Conservation (phyloP, 1,140 invertebrate species). For the Andrena cerasifolii region DNA sequence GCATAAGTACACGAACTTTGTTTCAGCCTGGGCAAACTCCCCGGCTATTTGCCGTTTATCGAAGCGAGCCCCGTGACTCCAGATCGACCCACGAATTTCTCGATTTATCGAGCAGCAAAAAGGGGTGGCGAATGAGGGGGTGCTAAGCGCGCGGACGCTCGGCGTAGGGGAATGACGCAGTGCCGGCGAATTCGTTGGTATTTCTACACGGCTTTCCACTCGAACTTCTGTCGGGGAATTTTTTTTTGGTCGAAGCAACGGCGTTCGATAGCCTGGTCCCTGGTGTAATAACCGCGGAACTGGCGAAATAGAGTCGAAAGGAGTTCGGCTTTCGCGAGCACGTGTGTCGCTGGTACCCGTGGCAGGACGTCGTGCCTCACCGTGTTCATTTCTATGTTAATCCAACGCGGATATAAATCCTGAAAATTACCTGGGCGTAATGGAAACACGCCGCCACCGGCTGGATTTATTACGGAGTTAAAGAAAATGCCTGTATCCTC, state of each 20-base stretch:
- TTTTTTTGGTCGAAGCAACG: conserved; percentile 3
- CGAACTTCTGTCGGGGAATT: conserved; percentile 30
- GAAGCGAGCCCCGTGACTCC: not conserved
- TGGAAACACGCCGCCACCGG: not conserved
- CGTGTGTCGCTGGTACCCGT: no score
- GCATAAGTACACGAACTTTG: conserved; percentile 52
- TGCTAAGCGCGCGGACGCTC: not conserved
- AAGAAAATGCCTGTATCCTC: not conserved
- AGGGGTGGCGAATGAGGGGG: not conserved
- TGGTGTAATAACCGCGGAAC: conserved; percentile 22
- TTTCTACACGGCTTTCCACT: conserved; percentile 49
- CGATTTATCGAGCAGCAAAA: conserved; percentile 30
- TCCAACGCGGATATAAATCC: conserved; percentile 22
- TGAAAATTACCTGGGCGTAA: conserved; percentile 7
- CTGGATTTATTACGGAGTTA: conserved; percentile 7
- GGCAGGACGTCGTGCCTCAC: not conserved
- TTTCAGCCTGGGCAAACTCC: conserved; percentile 14
- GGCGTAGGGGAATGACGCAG: not conserved
- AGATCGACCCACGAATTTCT: conserved; percentile 11
- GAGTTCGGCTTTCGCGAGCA: not conserved
- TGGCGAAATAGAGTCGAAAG: not conserved
- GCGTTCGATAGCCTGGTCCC: not conserved
- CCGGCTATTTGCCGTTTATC: conserved; percentile 13
- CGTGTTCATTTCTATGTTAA: conserved; percentile 46
- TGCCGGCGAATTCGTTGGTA: conserved; percentile 11